These are phyloP conservation scores for Synanceia verrucosa DNA, from an alignment of 2,797 vertebrate genomes.

Conservation along the genomic window DNA sequence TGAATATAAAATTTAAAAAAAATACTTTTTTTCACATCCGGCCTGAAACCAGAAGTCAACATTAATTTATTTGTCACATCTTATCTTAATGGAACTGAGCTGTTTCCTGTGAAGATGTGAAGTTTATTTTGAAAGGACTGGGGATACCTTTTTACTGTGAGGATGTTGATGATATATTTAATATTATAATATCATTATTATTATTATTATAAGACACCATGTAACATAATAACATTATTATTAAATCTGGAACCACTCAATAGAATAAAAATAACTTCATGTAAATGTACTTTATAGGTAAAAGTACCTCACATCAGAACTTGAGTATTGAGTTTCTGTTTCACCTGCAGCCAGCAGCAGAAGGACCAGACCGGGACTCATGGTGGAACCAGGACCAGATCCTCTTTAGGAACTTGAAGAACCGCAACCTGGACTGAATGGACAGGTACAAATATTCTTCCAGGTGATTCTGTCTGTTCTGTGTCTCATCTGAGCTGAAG, in stretches of 20 bases:
- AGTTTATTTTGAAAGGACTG: too few species aligned
- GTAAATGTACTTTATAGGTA: not conserved
- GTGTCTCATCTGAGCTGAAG: too few species aligned
- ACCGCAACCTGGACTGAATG: not conserved
- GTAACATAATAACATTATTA: not conserved
- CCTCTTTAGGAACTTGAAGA: not conserved
- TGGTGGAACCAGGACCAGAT: not conserved
- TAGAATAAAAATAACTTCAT: not conserved
- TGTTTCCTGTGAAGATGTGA: too few species aligned
- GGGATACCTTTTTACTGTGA: too few species aligned
- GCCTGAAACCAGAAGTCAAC: not conserved
- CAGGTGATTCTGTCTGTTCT: too few species aligned
- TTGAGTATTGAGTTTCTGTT: not conserved
- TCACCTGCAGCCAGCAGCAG: slow-evolving; percentile 42
- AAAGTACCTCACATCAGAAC: not conserved
- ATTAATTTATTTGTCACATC: not conserved
- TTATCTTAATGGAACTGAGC: not conserved
- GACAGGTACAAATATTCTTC: too few species aligned
- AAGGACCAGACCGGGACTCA: slow-evolving; percentile 7
- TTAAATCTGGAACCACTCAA: not conserved
- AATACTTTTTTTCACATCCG: too few species aligned
- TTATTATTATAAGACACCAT: too few species aligned
- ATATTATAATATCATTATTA: too few species aligned
- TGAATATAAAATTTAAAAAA: not conserved
- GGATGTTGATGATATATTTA: not conserved